phyloP scores from a whole-genome alignment of 30 jellyfish, hydroid and myxozoan species.

The Mastigias papua region DNA sequence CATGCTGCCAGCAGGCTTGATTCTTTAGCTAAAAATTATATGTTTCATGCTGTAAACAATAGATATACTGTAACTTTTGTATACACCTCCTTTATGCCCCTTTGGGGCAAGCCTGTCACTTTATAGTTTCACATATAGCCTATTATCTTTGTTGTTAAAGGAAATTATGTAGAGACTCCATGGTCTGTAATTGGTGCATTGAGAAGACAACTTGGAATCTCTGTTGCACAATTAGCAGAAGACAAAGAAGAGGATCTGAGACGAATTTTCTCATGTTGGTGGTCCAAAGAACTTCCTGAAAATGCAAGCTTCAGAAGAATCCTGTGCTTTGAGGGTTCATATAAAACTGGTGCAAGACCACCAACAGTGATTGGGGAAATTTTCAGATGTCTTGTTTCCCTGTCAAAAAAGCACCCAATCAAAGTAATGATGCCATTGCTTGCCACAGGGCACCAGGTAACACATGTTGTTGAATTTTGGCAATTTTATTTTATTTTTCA shows the following conservation, averaged over 20 bases:
- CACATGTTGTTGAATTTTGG: background rate
- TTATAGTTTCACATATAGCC: no score
- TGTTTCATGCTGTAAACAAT: no score
- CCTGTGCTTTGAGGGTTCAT: conserved; percentile 80
- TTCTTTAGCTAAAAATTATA: no score
- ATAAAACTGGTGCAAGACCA: conserved; percentile 69
- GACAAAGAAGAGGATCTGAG: conserved; percentile 82
- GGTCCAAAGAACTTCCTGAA: conserved; percentile 75
- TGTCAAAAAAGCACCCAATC: conserved; percentile 44
- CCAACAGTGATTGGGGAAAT: conserved; percentile 70
- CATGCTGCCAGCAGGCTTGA: no score
- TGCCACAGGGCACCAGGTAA: conserved; percentile 78
- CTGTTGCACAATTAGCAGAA: conserved; percentile 34
- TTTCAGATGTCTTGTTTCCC: conserved; percentile 69
- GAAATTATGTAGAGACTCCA: conserved; percentile 45
- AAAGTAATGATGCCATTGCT: conserved; percentile 77
- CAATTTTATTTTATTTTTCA: no score
- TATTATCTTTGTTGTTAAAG: background rate
- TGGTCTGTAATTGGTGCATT: conserved; percentile 78
- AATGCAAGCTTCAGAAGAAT: conserved; percentile 36
- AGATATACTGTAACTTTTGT: no score
- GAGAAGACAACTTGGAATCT: conserved; percentile 57
- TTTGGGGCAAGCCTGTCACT: no score
- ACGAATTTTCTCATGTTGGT: conserved; percentile 74
- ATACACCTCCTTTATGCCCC: no score